Conservation (phyloP, 2,888 invertebrate genomes). For the Loripinus fragilis region DNA sequence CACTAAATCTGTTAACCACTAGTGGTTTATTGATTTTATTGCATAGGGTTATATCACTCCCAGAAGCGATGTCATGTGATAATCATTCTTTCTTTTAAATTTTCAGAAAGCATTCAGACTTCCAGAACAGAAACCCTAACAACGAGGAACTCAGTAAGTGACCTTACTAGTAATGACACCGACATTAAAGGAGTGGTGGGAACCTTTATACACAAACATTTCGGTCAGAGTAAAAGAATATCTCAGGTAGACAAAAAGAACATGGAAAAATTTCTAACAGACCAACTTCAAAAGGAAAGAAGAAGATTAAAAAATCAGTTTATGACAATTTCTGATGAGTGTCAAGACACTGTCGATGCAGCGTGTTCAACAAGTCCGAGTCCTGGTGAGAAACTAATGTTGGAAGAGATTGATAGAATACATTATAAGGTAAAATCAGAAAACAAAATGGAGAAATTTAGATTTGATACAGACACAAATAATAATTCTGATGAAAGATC, state of each 20-base stretch:
- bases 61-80: too few species aligned
- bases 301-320: conserved; percentile 27
- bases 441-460: neutral
- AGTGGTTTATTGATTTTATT: too few species aligned
- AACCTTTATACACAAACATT: conserved; percentile 72
- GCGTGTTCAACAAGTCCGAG: conserved; percentile 26
- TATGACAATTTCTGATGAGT: neutral
- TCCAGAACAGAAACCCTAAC: neutral
- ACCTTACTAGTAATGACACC: conserved; percentile 36
- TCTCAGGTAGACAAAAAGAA: conserved; percentile 74
- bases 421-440: neutral
- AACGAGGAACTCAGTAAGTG: neutral
- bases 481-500: neutral
- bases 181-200: conserved; percentile 70
- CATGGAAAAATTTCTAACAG: conserved; percentile 65
- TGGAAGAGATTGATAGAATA: conserved; percentile 16
- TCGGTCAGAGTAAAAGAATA: conserved; percentile 73
- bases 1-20: too few species aligned
- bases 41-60: too few species aligned
- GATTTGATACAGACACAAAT: conserved; percentile 7
- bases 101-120: neutral
- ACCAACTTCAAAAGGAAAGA: conserved; percentile 61
- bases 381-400: conserved; percentile 25
- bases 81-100: neutral
- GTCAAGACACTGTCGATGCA: conserved; percentile 24